Base-by-base conservation (phyloP, 2,113 vertebrate species). In the Aleadryas rufinucha region DNA sequence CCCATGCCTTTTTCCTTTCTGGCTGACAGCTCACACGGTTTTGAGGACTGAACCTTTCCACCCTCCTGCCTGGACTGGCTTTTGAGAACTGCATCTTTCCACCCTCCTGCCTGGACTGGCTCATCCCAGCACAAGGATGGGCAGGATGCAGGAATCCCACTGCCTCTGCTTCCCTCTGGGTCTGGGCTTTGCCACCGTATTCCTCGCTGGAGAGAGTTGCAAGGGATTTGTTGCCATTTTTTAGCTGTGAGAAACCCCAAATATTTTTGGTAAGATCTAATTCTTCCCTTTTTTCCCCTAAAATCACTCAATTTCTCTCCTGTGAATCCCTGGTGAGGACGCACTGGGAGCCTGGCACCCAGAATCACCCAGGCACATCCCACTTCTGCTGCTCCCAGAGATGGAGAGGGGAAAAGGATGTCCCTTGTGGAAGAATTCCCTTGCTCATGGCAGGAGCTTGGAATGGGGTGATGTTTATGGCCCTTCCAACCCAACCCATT, bases 131-230 rank as follows among this genome's bases (percentile, higher is more conserved):
- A 10, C 4, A 1, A 18, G 68, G 20, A 13, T 5, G 23, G n/a
- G 39, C n/a, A 28, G 42, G 76, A 53, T 54, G 35, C 18, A 24
- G 26, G 5, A 35, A 87, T 35, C 64, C 65, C 20, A 1, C 23
- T 47, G 17, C 14, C 16, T 31, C 47, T 59, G 39, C n/a, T 83
- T 19, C 64, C 39, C 52, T 39, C 52, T 39, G 35, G 9, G 0
- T 7, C 44, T 26, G 12, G 28, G 42, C 7, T 89, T 35, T 37
- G 41, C 35, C 1, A 0, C 7, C 4, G 0, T 5, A 3, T n/a
- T 10, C 0, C 15, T 50, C 27, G 37, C 21, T 7, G 3, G 13
- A 28, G 10, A 1, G 5, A 50, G 0, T 10, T 19, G 5, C 8
- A 17, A 77, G 17, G 24, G 61, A 50, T 87, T 69, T 27, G 4